Conservation (phyloP, 64 coral and sea anemone species). For the Montipora capricornis region DNA sequence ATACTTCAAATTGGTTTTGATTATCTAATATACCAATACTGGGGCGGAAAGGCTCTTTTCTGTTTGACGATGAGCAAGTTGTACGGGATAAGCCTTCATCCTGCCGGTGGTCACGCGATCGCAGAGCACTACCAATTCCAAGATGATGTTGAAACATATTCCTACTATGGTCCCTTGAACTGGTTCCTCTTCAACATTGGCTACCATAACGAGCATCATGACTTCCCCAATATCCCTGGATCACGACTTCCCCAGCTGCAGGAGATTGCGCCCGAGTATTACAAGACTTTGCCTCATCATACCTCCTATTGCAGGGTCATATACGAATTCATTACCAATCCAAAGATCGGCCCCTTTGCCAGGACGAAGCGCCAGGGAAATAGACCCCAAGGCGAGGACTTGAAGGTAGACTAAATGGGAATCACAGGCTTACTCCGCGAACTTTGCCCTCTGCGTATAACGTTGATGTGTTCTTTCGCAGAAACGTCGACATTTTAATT, state of each 20-base stretch:
- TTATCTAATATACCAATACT: conserved; percentile 79
- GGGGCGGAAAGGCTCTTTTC: conserved; percentile 76
- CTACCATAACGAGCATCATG: conserved; percentile 98
- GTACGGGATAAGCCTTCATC: conserved; percentile 93
- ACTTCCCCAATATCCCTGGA: conserved; percentile 95
- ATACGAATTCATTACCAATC: conserved; percentile 91
- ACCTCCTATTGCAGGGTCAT: conserved; percentile 90
- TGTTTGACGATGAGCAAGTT: conserved; percentile 84
- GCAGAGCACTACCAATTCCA: conserved; percentile 95
- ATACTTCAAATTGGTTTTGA: conserved; percentile 74
- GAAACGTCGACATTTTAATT: no score
- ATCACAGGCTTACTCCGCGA: no score
- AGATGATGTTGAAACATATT: conserved; percentile 88
- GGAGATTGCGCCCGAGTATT: conserved; percentile 94
- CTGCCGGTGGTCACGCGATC: conserved; percentile 95
- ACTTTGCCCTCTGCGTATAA: no score
- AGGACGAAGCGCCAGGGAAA: conserved; percentile 89
- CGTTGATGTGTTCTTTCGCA: no score
- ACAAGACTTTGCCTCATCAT: conserved; percentile 89
- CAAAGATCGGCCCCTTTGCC: conserved; percentile 92
- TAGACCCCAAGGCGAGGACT: conserved; percentile 24
- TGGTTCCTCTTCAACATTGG: conserved; percentile 94
- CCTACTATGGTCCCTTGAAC: conserved; percentile 95
- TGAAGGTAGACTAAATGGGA: no score
- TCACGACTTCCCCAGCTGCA: conserved; percentile 84